Evolutionary conservation across 2,888 invertebrate species (phyloP).

Genomic region (Prionchulus punctatus): DNA sequence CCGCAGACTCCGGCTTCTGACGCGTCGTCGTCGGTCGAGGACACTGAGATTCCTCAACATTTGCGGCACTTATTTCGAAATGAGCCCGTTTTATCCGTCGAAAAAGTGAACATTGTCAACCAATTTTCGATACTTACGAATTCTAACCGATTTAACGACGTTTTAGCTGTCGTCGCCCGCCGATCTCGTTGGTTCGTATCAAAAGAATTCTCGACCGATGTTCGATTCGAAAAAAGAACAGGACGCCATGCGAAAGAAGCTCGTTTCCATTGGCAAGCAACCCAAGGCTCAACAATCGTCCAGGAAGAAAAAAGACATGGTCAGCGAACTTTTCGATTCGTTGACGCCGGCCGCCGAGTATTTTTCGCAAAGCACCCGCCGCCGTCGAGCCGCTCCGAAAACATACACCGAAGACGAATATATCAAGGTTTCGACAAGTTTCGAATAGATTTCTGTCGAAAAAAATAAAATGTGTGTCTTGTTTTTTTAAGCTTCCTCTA

Average conservation of each 20-base stretch:
- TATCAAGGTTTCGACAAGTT: too few relatives aligned
- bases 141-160: too few relatives aligned
- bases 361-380: slow-evolving; percentile 20
- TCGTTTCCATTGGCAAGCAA: slow-evolving; percentile 27
- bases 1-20: not conserved
- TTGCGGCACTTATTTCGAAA: not conserved
- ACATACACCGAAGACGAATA: not conserved
- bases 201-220: not conserved
- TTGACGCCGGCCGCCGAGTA: slow-evolving; percentile 22
- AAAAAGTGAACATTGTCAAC: not conserved
- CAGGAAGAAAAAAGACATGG: slow-evolving; percentile 22
- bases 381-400: slow-evolving; percentile 14
- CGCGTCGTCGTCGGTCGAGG: not conserved
- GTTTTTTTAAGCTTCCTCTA: too few relatives aligned
- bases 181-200: not conserved
- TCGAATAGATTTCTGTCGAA: too few relatives aligned
- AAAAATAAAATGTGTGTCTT: too few relatives aligned
- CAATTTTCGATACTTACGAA: not conserved
- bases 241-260: slow-evolving; percentile 16
- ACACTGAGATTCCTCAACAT: slow-evolving; percentile 12
- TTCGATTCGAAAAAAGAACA: not conserved
- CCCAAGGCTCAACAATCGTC: slow-evolving; percentile 17
- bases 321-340: slow-evolving; percentile 25
- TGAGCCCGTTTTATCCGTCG: not conserved
- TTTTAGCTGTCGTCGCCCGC: not conserved